Evolutionary conservation across 1,140 invertebrate species (phyloP).

Genomic region (Scaptomyza hsui): DNA sequence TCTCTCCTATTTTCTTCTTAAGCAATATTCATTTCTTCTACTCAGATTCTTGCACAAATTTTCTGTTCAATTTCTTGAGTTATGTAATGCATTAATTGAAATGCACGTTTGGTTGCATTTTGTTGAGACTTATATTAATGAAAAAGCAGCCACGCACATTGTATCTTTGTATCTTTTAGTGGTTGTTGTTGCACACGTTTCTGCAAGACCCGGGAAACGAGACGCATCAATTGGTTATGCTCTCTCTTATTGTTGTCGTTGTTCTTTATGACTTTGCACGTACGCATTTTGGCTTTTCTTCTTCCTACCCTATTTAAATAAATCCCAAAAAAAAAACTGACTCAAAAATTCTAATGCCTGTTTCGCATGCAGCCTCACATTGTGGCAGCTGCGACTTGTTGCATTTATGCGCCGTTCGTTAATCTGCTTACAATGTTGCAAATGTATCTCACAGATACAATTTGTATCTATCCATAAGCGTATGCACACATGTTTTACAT

Average conservation of each 20-base stretch:
- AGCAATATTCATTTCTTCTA: too few species aligned
- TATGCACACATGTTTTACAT: conserved; percentile 16
- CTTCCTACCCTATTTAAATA: conserved; percentile 27
- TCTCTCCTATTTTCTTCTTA: too few species aligned
- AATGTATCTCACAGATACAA: conserved; percentile 42
- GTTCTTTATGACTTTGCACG: conserved; percentile 68
- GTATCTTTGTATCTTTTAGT: conserved; percentile 26
- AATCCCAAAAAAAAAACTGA: conserved; percentile 19
- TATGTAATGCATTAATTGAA: conserved; percentile 71
- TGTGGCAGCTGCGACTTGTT: conserved; percentile 29
- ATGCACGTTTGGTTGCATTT: conserved; percentile 59
- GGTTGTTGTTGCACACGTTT: conserved; percentile 26
- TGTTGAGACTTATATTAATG: conserved; percentile 47
- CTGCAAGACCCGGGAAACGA: conserved; percentile 9
- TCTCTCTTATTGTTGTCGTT: conserved; percentile 25
- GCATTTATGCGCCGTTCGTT: conserved; percentile 11
- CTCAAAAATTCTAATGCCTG: conserved; percentile 36
- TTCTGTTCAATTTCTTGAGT: conserved; percentile 13
- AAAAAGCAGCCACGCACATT: conserved; percentile 70
- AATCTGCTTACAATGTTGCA: conserved; percentile 35
- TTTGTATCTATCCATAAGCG: conserved; percentile 4
- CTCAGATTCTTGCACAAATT: too few species aligned
- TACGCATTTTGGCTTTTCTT: conserved; percentile 39
- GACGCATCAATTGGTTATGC: conserved; percentile 27
- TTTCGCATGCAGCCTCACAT: conserved; percentile 44